Base-by-base conservation (phyloP, 1,140 invertebrate species). In the Formica exsecta region DNA sequence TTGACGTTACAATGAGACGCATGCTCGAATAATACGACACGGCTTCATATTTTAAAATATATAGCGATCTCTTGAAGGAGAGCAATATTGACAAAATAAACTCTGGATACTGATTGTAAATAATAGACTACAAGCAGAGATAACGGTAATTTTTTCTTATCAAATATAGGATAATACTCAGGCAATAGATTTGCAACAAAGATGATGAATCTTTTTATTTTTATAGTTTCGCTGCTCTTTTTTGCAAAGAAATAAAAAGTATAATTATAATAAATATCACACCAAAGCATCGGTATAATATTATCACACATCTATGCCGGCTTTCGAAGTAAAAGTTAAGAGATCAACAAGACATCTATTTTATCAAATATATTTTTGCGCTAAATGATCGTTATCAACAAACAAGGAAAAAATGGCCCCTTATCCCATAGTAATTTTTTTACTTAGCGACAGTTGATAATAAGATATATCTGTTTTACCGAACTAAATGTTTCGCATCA, bases 211-310 rank as follows among this genome's bases (percentile, higher is more conserved):
- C 25, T 29, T 29, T 32, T 11, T 61, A 29, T 6, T 61, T 59
- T 59, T n/a, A 59, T n/a, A 8, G 19, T 59, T 59, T 61, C 71
- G 16, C 19, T 71, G 51, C 22, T 59, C n/a, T 74, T 38, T 38
- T 38, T 38, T 38, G 7, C 0, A 38, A 8, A 38, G 7, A 38
- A 38, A 38, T 38, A 7, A 7, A 38, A 38, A 7, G 4, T 38
- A 38, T 38, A 38, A 38, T 2, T 38, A 6, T 38, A 38, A 38
- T 38, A 38, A 38, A 38, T 38, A 38, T 38, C 38, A 38, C 0
- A 1, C 0, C 7, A 38, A 38, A 38, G 32, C 3, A 2, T 32
- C 38, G 38, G 1, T 38, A 8, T 38, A 41, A 9, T 41, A 9
- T 41, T 41, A 41, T 7, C 41, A 41, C 7, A 9, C 41, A 41